Evolutionary conservation across 30 jellyfish, hydroid and myxozoan species (phyloP).

Genomic region (Hydractinia symbiolongicarpus): DNA sequence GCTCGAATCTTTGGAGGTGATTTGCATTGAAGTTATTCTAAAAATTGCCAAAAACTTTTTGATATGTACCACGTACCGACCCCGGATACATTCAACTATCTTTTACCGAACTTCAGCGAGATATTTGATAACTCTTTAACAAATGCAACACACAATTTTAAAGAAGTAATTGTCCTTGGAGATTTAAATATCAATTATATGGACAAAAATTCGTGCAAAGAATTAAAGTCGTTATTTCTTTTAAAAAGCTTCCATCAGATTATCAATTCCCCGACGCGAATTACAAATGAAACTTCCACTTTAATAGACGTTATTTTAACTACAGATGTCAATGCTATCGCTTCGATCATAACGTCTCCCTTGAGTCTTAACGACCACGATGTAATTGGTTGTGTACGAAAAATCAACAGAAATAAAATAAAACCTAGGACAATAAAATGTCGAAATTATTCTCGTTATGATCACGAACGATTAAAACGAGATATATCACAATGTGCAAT

Average conservation of each 20-base stretch:
- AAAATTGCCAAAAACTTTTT: constrained; percentile 16
- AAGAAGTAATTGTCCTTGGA: constrained; percentile 3
- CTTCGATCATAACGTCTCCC: too few species aligned
- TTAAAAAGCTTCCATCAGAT: neutral
- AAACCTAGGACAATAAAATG: neutral
- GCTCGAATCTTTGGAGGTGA: neutral
- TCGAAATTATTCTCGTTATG: neutral
- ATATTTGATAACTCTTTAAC: neutral
- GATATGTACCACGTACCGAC: constrained; percentile 27
- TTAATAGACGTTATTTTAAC: constrained; percentile 2
- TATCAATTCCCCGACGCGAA: neutral
- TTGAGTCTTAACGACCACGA: neutral
- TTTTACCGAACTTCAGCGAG: constrained; percentile 11
- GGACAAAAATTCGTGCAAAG: neutral
- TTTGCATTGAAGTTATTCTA: constrained; percentile 10
- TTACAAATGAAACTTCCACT: neutral
- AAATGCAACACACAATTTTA: neutral
- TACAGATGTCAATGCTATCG: too few species aligned
- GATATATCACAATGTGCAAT: neutral
- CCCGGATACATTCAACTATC: constrained; percentile 37
- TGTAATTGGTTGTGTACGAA: neutral
- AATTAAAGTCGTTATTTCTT: neutral
- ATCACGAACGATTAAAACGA: neutral
- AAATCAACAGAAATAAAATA: neutral
- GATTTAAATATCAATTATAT: neutral